phyloP scores from a whole-genome alignment of 2,888 invertebrate genomes.

The Drosophila subsilvestris region DNA sequence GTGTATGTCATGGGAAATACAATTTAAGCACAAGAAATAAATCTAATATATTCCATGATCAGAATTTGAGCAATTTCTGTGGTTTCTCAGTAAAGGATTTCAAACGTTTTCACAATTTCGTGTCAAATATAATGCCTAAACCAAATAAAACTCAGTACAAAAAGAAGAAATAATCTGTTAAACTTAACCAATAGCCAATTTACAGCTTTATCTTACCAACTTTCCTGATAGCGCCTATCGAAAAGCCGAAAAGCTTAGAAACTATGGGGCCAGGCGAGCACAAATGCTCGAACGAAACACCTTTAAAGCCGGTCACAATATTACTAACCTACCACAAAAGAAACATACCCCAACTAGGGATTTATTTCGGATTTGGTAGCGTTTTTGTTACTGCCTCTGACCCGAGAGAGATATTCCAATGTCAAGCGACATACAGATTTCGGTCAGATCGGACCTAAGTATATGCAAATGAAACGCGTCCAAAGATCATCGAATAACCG shows the following conservation, averaged over 20 bases:
- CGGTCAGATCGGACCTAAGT: constrained; percentile 15
- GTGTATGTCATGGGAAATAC: too few species aligned
- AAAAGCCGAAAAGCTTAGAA: background rate
- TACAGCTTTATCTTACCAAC: constrained; percentile 23
- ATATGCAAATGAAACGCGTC: constrained; percentile 50
- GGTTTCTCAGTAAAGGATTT: too few species aligned
- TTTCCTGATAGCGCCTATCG: constrained; percentile 17
- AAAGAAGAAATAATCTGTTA: background rate
- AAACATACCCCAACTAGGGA: constrained; percentile 28
- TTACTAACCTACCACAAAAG: constrained; percentile 64
- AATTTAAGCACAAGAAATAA: too few species aligned
- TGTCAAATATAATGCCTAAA: background rate
- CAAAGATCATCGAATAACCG: constrained; percentile 22
- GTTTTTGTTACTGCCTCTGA: constrained; percentile 2
- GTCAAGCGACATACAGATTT: constrained; percentile 52
- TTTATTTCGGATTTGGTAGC: constrained; percentile 5
- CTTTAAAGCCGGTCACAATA: constrained; percentile 25
- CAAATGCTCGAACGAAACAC: constrained; percentile 8
- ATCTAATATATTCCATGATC: too few species aligned
- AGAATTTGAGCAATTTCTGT: too few species aligned
- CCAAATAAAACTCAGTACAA: background rate
- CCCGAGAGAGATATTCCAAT: constrained; percentile 55
- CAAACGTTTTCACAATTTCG: too few species aligned
- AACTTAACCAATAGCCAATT: background rate
- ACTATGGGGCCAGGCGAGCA: background rate